Evolutionary conservation across 1,140 invertebrate species (phyloP), one percentile per base, ranked within the genome.

Genomic region (Zelostemma sp.): DNA sequence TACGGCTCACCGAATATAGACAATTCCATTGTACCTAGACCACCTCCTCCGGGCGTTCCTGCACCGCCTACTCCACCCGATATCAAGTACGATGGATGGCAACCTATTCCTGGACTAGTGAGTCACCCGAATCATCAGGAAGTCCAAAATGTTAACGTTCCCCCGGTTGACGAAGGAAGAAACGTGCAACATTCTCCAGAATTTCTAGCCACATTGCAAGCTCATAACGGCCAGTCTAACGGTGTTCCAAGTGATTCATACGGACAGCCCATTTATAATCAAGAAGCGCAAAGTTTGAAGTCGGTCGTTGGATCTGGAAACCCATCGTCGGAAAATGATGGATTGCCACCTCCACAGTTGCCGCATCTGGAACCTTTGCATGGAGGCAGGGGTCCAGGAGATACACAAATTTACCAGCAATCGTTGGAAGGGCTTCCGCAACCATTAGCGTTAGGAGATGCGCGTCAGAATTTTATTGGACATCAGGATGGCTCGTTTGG

Each of bases 31-130:
- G 49, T 35, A 16, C 87, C 87, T n/a, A 86, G 85, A 45, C 88
- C 87, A 17, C 87, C 88, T 9, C 88, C 88, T 48, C 88, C 90
- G 17, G 90, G 90, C 19, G 89, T 90, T n/a, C 89, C 89, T 64
- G 90, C 90, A 1, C 90, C 90, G 18, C 91, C 91, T 11, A 92
- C 91, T 6, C 91, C 90, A 6, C 91, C 91, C 1, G 90, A 92
- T 74, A 92, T 93, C 5, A 87, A 91, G 55, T 94, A 93, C 73
- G 93, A 94, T 65, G 93, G 93, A 21, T 94, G 93, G 93, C 92
- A 92, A 73, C 93, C 93, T 11, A 93, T 94, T 40, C 89, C 92
- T 21, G 91, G 92, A 28, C 82, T 87, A 9, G 74, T 87, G 8
- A 79, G 79, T 50, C 78, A 57, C 73, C 82, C 58, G 56, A 76